A percentile compares a stretch with the other conserved stretches of the same genome.
Evolutionary conservation across 2,113 vertebrate species (phyloP).

Genomic region (Peucedramus taeniatus): DNA sequence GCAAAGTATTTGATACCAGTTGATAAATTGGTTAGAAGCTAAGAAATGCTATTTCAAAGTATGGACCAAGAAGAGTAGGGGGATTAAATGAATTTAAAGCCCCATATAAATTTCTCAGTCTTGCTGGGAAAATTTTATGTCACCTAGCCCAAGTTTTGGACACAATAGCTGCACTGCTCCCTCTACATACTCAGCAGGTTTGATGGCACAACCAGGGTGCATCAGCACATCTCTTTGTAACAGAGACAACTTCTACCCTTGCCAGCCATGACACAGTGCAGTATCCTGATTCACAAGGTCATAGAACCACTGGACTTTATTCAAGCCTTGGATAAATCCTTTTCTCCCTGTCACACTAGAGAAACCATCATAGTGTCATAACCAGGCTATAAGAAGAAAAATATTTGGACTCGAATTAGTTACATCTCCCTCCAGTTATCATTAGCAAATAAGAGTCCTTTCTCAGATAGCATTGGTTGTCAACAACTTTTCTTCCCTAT

Average conservation of each 20-base stretch:
- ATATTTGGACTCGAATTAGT: not conserved
- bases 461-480: not conserved
- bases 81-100: not conserved
- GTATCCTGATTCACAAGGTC: not conserved
- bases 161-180: not conserved
- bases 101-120: not conserved
- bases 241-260: not conserved
- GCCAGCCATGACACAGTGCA: rapidly evolving
- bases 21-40: not conserved
- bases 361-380: not conserved
- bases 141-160: not conserved
- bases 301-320: not conserved
- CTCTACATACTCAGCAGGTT: not conserved
- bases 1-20: not conserved
- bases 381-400: not conserved
- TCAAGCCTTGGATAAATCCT: not conserved
- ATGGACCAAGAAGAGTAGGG: not conserved
- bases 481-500: not conserved
- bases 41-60: not conserved
- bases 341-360: not conserved
- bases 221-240: not conserved
- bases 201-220: not conserved
- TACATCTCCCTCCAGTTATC: not conserved
- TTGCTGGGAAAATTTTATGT: not conserved
- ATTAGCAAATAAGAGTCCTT: not conserved